Conservation (phyloP, 2,888 invertebrate species). For the Yponomeuta sedellus region DNA sequence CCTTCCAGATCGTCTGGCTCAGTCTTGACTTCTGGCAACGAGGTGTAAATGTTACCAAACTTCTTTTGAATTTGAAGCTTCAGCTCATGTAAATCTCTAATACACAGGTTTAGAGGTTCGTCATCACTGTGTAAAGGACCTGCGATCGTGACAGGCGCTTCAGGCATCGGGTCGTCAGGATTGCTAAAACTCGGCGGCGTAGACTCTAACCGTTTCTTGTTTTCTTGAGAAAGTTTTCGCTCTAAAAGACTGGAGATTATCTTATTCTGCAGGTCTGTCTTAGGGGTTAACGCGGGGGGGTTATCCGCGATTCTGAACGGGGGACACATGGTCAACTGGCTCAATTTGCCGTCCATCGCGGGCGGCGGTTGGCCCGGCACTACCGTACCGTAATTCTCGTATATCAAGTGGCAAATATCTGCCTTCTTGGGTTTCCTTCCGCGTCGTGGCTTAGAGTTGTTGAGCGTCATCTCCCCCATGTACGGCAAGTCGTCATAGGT, state of each 20-base stretch:
- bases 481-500: constrained; percentile 91
- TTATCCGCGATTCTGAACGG: constrained; percentile 41
- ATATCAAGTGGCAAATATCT: constrained; percentile 93
- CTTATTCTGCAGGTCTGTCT: constrained; percentile 81
- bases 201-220: constrained; percentile 62
- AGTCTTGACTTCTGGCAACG: constrained; percentile 74
- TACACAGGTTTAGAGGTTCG: constrained; percentile 89
- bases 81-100: constrained; percentile 83
- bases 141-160: constrained; percentile 49
- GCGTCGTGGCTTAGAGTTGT: constrained; percentile 89
- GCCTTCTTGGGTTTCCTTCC: constrained; percentile 95
- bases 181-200: constrained; percentile 51
- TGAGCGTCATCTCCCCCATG: constrained; percentile 94
- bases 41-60: constrained; percentile 79
- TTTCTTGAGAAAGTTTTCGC: constrained; percentile 82
- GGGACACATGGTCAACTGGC: constrained; percentile 36
- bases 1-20: constrained; percentile 75
- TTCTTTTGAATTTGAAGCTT: constrained; percentile 80
- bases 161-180: constrained; percentile 55
- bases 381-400: constrained; percentile 93
- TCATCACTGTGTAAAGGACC: constrained; percentile 65
- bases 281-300: constrained; percentile 48
- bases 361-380: constrained; percentile 84
- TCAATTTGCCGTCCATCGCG: constrained; percentile 59
- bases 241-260: constrained; percentile 83